phyloP scores from a whole-genome alignment of 1,140 invertebrate species.

The Drosophila suzukii region DNA sequence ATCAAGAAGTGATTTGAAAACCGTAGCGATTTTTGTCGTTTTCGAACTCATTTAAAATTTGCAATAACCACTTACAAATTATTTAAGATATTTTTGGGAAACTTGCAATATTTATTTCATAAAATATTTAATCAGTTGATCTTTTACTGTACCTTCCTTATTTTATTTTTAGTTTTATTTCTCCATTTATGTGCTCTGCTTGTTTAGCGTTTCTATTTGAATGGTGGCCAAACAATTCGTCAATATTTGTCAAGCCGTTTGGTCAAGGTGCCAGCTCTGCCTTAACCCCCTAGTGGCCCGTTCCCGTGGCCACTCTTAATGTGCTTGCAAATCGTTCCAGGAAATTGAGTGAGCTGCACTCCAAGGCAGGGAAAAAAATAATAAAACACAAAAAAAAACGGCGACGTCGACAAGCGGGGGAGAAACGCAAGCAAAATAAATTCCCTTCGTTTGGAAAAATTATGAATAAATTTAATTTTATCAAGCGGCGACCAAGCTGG shows the following conservation, averaged over 20 bases:
- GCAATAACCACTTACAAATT: too few relatives aligned
- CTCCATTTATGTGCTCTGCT: conserved; percentile 9
- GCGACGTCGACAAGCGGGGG: background rate
- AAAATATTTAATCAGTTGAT: background rate
- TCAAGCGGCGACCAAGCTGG: conserved; percentile 16
- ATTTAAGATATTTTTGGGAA: too few relatives aligned
- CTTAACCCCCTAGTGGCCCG: conserved; percentile 1
- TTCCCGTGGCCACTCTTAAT: conserved; percentile 25
- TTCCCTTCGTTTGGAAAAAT: conserved; percentile 44
- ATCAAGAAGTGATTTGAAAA: too few relatives aligned
- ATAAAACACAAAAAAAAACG: conserved; percentile 8
- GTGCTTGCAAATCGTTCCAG: conserved; percentile 71
- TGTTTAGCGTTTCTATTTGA: conserved; percentile 47
- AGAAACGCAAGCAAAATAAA: conserved; percentile 24
- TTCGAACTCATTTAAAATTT: too few relatives aligned
- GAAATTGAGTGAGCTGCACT: conserved; percentile 76
- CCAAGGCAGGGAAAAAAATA: conserved; percentile 25
- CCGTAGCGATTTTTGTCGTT: too few relatives aligned
- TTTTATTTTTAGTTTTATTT: conserved; percentile 4
- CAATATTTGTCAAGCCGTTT: conserved; percentile 64
- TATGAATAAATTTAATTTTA: conserved; percentile 62
- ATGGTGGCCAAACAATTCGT: conserved; percentile 49
- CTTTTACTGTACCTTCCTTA: background rate
- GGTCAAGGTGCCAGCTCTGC: conserved; percentile 12
- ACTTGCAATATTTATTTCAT: too few relatives aligned